These are phyloP conservation scores for Troglohyphantes excavatus DNA, from an alignment of 2,888 invertebrate species.

Conservation along the genomic window DNA sequence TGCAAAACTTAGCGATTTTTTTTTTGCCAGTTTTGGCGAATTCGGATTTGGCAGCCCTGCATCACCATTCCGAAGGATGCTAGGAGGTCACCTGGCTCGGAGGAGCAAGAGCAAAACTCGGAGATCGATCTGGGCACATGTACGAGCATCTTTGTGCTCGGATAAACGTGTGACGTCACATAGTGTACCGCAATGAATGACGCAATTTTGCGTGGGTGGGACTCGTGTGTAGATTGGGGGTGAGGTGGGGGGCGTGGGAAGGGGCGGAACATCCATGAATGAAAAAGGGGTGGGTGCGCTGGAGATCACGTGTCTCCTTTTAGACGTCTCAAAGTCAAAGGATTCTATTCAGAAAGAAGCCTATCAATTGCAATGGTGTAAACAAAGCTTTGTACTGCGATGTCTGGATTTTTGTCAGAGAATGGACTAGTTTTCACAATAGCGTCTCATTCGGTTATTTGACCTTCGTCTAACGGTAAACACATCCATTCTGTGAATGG, in stretches of 20 bases:
- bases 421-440: no score
- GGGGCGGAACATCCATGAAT: slow-evolving; percentile 53
- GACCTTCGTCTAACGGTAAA: no score
- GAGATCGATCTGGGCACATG: slow-evolving; percentile 58
- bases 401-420: no score
- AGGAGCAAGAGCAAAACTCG: slow-evolving; percentile 2
- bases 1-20: no score
- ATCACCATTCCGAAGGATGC: neutral
- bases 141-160: neutral
- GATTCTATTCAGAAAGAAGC: neutral
- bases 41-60: no score
- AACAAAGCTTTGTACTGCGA: no score
- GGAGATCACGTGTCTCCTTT: neutral
- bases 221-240: slow-evolving; percentile 39
- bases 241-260: slow-evolving; percentile 4
- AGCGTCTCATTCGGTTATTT: no score
- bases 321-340: neutral
- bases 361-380: no score
- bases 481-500: no score
- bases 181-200: slow-evolving; percentile 72
- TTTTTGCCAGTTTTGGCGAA: no score
- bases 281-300: slow-evolving; percentile 51
- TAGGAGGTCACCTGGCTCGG: slow-evolving; percentile 37
- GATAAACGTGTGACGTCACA: slow-evolving; percentile 56
- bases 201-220: slow-evolving; percentile 62